phyloP scores from a whole-genome alignment of 2,797 vertebrate species.

The Neostethus bicornis region DNA sequence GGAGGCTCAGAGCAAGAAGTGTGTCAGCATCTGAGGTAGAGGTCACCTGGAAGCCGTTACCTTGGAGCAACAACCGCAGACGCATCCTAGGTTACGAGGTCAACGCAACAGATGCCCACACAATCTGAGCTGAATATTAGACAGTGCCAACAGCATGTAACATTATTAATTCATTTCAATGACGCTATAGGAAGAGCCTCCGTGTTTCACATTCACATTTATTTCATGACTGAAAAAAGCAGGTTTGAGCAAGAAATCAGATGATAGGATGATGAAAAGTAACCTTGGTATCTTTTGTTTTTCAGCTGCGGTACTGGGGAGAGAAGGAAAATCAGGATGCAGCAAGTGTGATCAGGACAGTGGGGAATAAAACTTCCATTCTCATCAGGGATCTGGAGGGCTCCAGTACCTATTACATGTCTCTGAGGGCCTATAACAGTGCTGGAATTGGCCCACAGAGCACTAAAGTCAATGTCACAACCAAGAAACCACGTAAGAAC shows the following conservation, averaged over 20 bases:
- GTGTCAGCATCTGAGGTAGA: constrained; percentile 89
- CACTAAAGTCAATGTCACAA: constrained; percentile 87
- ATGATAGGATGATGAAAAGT: background rate
- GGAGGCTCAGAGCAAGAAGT: constrained; percentile 84
- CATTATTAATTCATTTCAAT: constrained; percentile 21
- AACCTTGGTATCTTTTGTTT: constrained; percentile 22
- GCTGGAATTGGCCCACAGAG: constrained; percentile 90
- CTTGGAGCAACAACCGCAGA: constrained; percentile 87
- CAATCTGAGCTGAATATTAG: constrained; percentile 22
- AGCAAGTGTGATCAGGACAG: constrained; percentile 84
- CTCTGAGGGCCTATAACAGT: constrained; percentile 89
- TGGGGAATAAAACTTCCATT: constrained; percentile 86
- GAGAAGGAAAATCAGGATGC: constrained; percentile 86
- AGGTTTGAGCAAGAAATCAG: constrained; percentile 1
- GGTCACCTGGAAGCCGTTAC: constrained; percentile 89
- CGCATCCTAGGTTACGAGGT: constrained; percentile 94
- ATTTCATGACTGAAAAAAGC: background rate
- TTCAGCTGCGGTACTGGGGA: constrained; percentile 88
- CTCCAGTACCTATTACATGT: constrained; percentile 86
- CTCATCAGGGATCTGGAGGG: constrained; percentile 85
- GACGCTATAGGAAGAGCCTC: constrained; percentile 3
- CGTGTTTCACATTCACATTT: background rate
- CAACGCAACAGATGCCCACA: constrained; percentile 56
- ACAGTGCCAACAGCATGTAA: constrained; percentile 28
- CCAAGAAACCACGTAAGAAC: constrained; percentile 92